Conservation (phyloP, 2,113 vertebrate genomes). For the Dasyurus viverrinus region DNA sequence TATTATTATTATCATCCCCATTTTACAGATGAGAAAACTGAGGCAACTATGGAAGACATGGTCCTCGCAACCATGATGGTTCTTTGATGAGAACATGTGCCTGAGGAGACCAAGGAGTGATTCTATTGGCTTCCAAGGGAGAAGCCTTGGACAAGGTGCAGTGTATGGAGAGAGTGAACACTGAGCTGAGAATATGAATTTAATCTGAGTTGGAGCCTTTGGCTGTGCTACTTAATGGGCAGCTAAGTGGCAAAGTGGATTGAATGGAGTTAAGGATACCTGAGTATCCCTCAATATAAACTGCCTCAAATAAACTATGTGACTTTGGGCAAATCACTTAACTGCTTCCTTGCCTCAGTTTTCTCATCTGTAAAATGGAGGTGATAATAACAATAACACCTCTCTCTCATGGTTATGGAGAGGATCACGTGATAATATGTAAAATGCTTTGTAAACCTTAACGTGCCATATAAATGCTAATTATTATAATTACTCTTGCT, state of each 20-base stretch:
- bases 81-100: not conserved
- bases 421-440: not conserved
- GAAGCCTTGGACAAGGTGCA: not conserved
- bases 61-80: not conserved
- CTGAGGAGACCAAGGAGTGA: not conserved
- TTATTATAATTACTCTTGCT: not conserved
- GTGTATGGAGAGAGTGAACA: not conserved
- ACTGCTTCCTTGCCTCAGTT: not conserved
- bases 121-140: not conserved
- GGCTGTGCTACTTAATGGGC: not conserved
- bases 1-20: too few relatives aligned
- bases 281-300: too few relatives aligned
- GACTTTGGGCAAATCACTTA: not conserved
- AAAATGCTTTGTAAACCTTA: not conserved
- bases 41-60: not conserved
- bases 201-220: not conserved
- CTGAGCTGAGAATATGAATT: not conserved
- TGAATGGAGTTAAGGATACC: not conserved
- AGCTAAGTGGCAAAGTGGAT: not conserved
- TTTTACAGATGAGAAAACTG: too few relatives aligned
- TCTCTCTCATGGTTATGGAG: not conserved
- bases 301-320: not conserved
- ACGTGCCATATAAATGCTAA: not conserved
- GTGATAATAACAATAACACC: not conserved
- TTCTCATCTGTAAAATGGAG: not conserved